Evolutionary conservation across 2,888 invertebrate genomes (phyloP).

Genomic region (Apotomis capreana): DNA sequence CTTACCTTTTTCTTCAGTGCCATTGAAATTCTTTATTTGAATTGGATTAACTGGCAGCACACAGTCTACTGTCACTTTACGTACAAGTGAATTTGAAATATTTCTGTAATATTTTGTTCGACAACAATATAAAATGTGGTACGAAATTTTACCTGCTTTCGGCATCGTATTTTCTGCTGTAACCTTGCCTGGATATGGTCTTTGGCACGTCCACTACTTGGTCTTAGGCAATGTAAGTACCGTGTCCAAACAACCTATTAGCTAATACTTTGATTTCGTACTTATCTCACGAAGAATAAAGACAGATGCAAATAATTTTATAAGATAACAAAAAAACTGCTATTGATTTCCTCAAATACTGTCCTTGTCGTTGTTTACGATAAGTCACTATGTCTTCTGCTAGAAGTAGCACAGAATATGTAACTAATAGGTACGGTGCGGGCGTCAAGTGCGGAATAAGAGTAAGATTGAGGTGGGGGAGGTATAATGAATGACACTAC

Average conservation of each 20-base stretch:
- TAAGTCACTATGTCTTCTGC: too few species aligned
- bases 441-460: too few species aligned
- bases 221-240: conserved; percentile 86
- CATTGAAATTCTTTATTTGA: conserved; percentile 5
- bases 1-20: conserved; percentile 16
- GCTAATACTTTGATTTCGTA: conserved; percentile 57
- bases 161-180: conserved; percentile 84
- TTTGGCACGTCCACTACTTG: conserved; percentile 85
- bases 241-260: conserved; percentile 62
- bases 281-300: too few species aligned
- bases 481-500: too few species aligned
- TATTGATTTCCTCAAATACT: background rate
- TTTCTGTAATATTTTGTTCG: conserved; percentile 47
- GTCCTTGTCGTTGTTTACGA: too few species aligned
- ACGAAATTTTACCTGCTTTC: conserved; percentile 87
- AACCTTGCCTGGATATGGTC: conserved; percentile 84
- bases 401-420: too few species aligned
- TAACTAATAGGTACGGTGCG: too few species aligned
- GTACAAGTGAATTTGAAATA: conserved; percentile 47
- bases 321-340: background rate
- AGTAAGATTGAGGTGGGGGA: too few species aligned
- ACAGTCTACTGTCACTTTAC: conserved; percentile 51
- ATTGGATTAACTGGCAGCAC: conserved; percentile 54
- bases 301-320: background rate
- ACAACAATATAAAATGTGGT: conserved; percentile 84